Evolutionary conservation across 92 coral and sea anemone genomes (phyloP), one percentile per base, ranked within the genome.

Genomic region (Umimayanthus chanpuru): DNA sequence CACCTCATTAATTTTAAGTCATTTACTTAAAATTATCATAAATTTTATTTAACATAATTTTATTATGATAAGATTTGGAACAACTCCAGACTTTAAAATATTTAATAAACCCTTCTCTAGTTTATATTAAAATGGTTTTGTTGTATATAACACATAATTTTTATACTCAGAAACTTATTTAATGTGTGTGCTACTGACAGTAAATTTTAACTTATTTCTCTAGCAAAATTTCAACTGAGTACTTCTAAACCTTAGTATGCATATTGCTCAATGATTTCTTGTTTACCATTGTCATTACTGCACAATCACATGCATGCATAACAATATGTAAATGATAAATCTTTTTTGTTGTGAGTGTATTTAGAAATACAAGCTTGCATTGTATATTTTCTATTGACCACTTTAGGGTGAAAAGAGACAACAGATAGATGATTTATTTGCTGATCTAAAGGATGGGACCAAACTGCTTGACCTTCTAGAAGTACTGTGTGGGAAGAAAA

Each of bases 381-480:
- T 43, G 56, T 84, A 11, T 53, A 25, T 39, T 29, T 58, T 38
- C 26, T 12, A 15, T 28, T 30, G 53, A 50, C n/a, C 36, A 85
- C 67, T 83, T 28, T 77, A 96, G 98, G 87, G 92, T 89, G 93
- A 95, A 36, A 84, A 85, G 26, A 91, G 90, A 79, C 92, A 86
- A 36, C 96, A 92, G 76, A 93, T 96, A 9, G 88, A 91, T 53
- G 93, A 95, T 77, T 82, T 96, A 65, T 96, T 96, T 90, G 92
- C 92, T 32, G 99, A 96, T 56, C 88, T 96, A 28, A 90, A 94
- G 26, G 98, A 96, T 93, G 99, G 99, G 29, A 92, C 95, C 25
- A 95, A 88, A 28, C 89, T 96, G 40, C 85, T 96, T 23, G 90
- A 89, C 64, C 93, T 96, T 4, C 82, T 96, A 87, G 99, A 96